Evolutionary conservation across 64 coral and sea anemone genomes (phyloP).

Genomic region (Stichodactyla mertensii): DNA sequence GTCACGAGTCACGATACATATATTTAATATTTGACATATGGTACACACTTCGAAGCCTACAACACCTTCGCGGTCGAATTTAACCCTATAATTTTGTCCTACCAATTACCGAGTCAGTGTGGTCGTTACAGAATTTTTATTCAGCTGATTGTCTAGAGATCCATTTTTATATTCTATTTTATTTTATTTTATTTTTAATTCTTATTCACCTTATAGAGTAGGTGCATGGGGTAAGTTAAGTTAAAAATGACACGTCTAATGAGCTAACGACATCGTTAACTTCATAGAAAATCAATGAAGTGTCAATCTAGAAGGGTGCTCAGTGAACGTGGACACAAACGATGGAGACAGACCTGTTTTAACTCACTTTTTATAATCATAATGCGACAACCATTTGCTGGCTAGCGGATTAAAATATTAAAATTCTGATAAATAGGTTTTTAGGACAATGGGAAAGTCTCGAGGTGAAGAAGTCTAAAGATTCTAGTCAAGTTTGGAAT

Average conservation of each 20-base stretch:
- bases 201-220: not conserved
- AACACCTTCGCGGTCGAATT: not conserved
- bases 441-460: slow-evolving; percentile 2
- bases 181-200: not conserved
- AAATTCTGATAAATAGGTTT: slow-evolving; percentile 17
- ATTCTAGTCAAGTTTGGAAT: slow-evolving; percentile 15
- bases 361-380: slow-evolving; percentile 2
- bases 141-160: not conserved
- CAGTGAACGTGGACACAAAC: not conserved
- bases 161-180: not conserved
- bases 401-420: slow-evolving; percentile 15
- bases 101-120: not conserved
- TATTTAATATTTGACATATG: not conserved
- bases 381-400: not conserved
- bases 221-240: not conserved
- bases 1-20: not conserved
- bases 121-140: not conserved
- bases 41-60: not conserved
- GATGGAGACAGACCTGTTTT: not conserved
- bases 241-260: not conserved
- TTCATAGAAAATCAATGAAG: slow-evolving; percentile 8
- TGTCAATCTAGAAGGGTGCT: not conserved
- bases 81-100: not conserved
- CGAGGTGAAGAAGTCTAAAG: not conserved
- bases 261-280: slow-evolving; percentile 11